These are phyloP conservation scores for Halictus quadricinctus DNA, from an alignment of 2,888 invertebrate species.

Conservation along the genomic window DNA sequence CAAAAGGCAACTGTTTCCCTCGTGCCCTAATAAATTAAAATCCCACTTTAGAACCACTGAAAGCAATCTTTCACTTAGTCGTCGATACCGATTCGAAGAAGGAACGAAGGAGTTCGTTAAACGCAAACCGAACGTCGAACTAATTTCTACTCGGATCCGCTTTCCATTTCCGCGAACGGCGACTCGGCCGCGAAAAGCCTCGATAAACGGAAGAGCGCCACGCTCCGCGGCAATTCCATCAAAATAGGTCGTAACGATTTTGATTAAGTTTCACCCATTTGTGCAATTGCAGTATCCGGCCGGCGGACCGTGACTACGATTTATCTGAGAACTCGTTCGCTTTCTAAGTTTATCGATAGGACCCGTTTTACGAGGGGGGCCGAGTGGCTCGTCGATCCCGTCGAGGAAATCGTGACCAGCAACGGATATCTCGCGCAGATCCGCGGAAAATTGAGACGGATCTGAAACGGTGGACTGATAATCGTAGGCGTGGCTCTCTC, in stretches of 20 bases:
- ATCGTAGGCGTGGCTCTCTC: constrained; percentile 62
- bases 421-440: constrained; percentile 45
- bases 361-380: constrained; percentile 25
- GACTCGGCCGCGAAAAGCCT: constrained; percentile 7
- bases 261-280: constrained; percentile 54
- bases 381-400: constrained; percentile 15
- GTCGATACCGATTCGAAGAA: neutral
- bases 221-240: constrained; percentile 20
- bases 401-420: constrained; percentile 59
- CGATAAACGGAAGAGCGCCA: constrained; percentile 3
- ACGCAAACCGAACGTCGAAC: neutral
- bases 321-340: constrained; percentile 50
- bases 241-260: constrained; percentile 51
- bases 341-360: constrained; percentile 61
- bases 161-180: constrained; percentile 42
- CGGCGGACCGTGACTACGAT: constrained; percentile 57
- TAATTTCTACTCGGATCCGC: constrained; percentile 10
- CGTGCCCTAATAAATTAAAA: neutral
- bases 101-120: neutral
- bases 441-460: constrained; percentile 57
- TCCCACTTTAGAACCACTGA: neutral
- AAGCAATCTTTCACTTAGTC: neutral
- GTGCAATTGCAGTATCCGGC: constrained; percentile 30
- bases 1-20: too few relatives aligned
- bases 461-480: constrained; percentile 58